Evolutionary conservation across 2,113 vertebrate genomes (phyloP).

Genomic region (Eonycteris spelaea): DNA sequence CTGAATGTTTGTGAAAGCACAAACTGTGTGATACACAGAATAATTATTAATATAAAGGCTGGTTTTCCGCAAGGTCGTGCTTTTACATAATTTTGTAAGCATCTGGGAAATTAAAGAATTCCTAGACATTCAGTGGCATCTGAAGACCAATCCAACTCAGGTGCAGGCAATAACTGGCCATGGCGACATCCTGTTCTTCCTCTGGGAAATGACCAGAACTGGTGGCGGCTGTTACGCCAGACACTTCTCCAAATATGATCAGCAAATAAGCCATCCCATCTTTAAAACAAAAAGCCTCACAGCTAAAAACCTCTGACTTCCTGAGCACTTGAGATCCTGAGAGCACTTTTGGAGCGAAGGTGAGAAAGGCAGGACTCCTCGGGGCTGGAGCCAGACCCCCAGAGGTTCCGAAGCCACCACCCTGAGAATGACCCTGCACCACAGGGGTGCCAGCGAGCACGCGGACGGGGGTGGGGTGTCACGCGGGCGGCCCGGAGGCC

Average conservation of each 20-base stretch:
- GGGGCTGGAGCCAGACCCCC: not conserved
- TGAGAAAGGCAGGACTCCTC: too few relatives aligned
- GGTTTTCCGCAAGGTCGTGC: not conserved
- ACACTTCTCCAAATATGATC: not conserved
- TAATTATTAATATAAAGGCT: accelerated
- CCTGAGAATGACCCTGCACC: not conserved
- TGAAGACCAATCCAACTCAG: not conserved
- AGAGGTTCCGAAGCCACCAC: too few relatives aligned
- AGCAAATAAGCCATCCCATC: not conserved
- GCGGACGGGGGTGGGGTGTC: not conserved
- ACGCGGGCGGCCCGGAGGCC: too few relatives aligned
- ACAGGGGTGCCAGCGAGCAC: not conserved
- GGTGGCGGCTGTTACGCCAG: not conserved
- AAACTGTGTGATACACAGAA: too few relatives aligned
- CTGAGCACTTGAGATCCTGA: not conserved
- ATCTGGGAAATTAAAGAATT: not conserved
- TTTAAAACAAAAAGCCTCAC: not conserved
- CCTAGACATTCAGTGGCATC: not conserved
- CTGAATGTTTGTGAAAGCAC: accelerated
- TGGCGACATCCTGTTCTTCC: not conserved
- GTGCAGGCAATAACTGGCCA: not conserved
- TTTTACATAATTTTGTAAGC: too few relatives aligned
- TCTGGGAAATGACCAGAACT: not conserved
- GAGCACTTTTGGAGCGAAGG: too few relatives aligned
- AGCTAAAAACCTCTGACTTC: not conserved